Evolutionary conservation across 37 sponge, comb jelly and placozoan species (phyloP).

Genomic region (Cliona cf. orientalis): DNA sequence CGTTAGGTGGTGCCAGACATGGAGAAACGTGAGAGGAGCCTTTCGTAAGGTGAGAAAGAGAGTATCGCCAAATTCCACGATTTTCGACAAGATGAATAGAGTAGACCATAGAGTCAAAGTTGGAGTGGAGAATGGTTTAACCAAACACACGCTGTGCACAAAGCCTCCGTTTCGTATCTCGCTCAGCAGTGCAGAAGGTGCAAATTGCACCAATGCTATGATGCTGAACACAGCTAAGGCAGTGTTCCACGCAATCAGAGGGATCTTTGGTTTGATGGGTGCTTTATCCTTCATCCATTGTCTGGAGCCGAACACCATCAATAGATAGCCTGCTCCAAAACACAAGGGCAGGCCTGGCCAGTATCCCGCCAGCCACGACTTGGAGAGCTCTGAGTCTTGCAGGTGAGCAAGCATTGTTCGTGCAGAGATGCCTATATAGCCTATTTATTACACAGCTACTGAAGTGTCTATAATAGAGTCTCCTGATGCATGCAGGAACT

Average conservation of each 20-base stretch:
- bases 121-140: not conserved
- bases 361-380: too few relatives aligned
- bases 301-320: slow-evolving; percentile 33
- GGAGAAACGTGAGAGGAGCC: slow-evolving; percentile 71
- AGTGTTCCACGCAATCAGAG: slow-evolving; percentile 61
- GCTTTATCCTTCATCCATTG: slow-evolving; percentile 52
- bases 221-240: slow-evolving; percentile 62
- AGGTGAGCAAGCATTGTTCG: too few relatives aligned
- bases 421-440: too few relatives aligned
- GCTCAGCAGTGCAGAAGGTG: slow-evolving; percentile 2
- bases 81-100: slow-evolving; percentile 69
- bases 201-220: slow-evolving; percentile 1
- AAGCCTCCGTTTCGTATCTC: slow-evolving; percentile 16
- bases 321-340: slow-evolving; percentile 46
- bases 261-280: slow-evolving; percentile 7
- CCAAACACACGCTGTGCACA: slow-evolving; percentile 19
- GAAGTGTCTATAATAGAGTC: too few relatives aligned
- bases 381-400: too few relatives aligned
- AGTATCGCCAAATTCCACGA: slow-evolving; percentile 80
- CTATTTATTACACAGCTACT: too few relatives aligned
- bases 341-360: too few relatives aligned
- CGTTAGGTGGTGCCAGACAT: slow-evolving; percentile 87
- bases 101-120: slow-evolving; percentile 34
- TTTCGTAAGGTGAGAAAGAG: slow-evolving; percentile 74
- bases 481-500: too few relatives aligned